phyloP scores from a whole-genome alignment of 2,113 vertebrate genomes.

The human region DNA sequence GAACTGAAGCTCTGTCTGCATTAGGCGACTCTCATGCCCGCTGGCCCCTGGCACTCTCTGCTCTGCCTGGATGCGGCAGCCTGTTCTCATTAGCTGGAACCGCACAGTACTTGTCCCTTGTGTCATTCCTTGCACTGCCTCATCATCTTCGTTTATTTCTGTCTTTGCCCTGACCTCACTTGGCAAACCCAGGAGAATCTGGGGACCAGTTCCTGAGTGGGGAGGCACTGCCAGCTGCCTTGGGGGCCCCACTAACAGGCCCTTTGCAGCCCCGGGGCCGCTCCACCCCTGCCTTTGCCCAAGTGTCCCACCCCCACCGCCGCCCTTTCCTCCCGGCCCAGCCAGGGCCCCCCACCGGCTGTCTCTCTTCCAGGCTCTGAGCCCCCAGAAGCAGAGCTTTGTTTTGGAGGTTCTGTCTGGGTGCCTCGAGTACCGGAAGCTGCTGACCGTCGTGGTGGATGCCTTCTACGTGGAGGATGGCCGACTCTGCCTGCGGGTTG shows the following conservation, averaged over 20 bases:
- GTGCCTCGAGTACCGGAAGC: slow-evolving; percentile 87
- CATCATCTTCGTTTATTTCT: neutral
- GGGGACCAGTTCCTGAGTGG: neutral
- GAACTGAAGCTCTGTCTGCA: neutral
- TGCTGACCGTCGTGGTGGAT: slow-evolving; percentile 88
- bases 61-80: neutral
- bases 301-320: rapidly evolving
- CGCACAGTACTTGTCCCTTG: neutral
- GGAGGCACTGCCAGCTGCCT: neutral
- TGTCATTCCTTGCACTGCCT: rapidly evolving
- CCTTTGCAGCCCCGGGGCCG: too few species aligned
- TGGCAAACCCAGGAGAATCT: neutral
- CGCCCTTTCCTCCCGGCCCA: neutral
- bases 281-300: neutral
- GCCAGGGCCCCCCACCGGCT: neutral
- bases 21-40: too few species aligned
- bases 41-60: rapidly evolving
- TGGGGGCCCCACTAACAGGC: rapidly evolving
- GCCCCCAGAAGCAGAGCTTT: slow-evolving; percentile 83
- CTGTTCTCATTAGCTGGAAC: rapidly evolving
- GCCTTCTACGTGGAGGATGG: slow-evolving; percentile 88
- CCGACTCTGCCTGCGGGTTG: slow-evolving; percentile 79
- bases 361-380: slow-evolving; percentile 67
- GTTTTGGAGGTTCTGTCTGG: slow-evolving; percentile 88
- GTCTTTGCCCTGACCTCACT: neutral